Conservation (phyloP, 2,113 vertebrate genomes). For the Synodontis membranacea region DNA sequence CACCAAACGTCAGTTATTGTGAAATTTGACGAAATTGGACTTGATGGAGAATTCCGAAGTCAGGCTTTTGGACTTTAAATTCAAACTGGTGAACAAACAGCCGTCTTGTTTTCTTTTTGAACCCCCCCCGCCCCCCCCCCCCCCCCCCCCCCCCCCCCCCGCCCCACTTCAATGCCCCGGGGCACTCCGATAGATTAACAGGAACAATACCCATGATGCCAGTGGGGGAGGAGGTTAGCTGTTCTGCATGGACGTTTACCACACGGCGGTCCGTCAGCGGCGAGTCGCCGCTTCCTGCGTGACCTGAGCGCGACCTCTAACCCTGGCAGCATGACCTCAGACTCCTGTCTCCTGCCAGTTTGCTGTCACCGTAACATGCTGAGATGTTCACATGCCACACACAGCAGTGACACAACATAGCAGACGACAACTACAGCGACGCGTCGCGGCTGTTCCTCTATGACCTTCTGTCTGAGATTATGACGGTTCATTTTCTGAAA, state of each 20-base stretch:
- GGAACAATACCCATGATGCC: slow-evolving; percentile 70
- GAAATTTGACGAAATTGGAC: not conserved
- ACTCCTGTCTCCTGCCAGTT: slow-evolving; percentile 10
- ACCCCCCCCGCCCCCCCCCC: slow-evolving; percentile 28
- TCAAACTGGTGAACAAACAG: slow-evolving; percentile 63
- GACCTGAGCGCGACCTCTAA: slow-evolving; percentile 62
- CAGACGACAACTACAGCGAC: not conserved
- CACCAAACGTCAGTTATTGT: not conserved
- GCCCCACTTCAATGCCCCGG: slow-evolving; percentile 59
- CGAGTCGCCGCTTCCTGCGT: slow-evolving; percentile 62
- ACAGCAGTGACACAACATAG: not conserved
- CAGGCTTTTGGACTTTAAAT: slow-evolving; percentile 5
- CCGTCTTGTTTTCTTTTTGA: slow-evolving; percentile 50
- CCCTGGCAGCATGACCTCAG: slow-evolving; percentile 35
- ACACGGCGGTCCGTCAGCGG: slow-evolving; percentile 61
- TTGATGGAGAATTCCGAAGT: not conserved
- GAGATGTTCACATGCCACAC: slow-evolving; percentile 45
- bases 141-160: slow-evolving; percentile 29
- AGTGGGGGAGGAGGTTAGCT: slow-evolving; percentile 60
- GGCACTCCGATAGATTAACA: slow-evolving; percentile 69
- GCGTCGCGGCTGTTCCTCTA: not conserved
- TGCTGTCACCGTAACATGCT: slow-evolving; percentile 24
- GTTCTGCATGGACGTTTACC: slow-evolving; percentile 73
- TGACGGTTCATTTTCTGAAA: not conserved
- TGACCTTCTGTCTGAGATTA: not conserved